Evolutionary conservation across 2,113 vertebrate genomes (phyloP).

Genomic region (Sebastes fasciatus): DNA sequence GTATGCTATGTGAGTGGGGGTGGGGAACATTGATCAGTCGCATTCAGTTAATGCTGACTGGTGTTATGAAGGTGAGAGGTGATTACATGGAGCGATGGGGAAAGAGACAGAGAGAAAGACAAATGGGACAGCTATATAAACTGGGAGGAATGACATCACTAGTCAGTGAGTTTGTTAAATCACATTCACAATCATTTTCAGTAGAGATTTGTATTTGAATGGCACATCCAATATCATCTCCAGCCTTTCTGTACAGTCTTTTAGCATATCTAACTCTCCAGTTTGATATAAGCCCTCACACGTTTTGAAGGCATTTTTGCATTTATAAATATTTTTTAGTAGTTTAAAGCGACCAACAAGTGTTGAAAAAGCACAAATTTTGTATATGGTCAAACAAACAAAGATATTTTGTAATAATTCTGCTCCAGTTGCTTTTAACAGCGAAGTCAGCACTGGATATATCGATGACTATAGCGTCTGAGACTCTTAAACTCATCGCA

Average conservation of each 20-base stretch:
- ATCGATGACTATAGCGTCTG: constrained; percentile 1
- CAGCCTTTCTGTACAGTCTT: not conserved
- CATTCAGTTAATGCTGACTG: constrained; percentile 71
- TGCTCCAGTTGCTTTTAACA: constrained; percentile 22
- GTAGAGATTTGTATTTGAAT: constrained; percentile 8
- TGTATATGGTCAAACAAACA: constrained; percentile 13
- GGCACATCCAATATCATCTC: not conserved
- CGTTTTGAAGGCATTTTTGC: constrained; percentile 27
- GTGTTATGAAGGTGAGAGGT: constrained; percentile 58
- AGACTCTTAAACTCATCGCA: not conserved
- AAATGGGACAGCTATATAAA: constrained; percentile 61
- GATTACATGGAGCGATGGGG: constrained; percentile 65
- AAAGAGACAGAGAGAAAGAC: constrained; percentile 53
- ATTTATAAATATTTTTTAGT: constrained; percentile 41
- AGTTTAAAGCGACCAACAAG: constrained; percentile 16
- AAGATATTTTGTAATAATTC: constrained; percentile 4
- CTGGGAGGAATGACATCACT: constrained; percentile 60
- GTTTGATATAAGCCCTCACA: constrained; percentile 50
- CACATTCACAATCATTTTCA: constrained; percentile 12
- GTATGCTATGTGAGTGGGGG: constrained; percentile 82
- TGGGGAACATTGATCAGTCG: constrained; percentile 73
- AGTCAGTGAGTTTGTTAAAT: constrained; percentile 15
- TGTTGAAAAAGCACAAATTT: constrained; percentile 33
- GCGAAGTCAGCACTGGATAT: not conserved
- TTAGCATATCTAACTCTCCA: constrained; percentile 50